Base-by-base conservation (phyloP, 2,113 vertebrate species). In the Salvator merianae region DNA sequence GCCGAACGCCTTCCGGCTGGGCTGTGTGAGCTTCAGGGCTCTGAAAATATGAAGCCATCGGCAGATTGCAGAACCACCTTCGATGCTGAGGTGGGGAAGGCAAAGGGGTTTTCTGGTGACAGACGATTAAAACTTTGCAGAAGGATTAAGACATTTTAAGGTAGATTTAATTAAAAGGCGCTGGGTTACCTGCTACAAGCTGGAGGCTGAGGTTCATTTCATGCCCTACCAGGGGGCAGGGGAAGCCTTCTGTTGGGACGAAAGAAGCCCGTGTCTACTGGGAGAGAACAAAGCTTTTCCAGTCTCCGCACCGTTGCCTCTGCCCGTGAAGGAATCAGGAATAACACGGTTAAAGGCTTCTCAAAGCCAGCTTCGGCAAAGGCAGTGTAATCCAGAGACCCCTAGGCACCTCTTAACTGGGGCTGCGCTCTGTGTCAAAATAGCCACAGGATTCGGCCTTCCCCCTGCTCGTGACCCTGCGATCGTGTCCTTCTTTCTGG, bases 111-210 rank as follows among this genome's bases (percentile, higher is more conserved):
- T 91, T 80, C 81, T 89, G 85, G 86, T 82, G 63, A 38, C 94
- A 7, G n/a, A 8, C 18, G 65, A 81, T 81, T 91, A 95, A 92
- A 86, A 90, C 89, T 91, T 91, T 93, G 93, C 77, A 84, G 93
- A 87, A 89, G 91, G 91, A 95, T 95, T 96, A 95, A 65, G 82
- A 90, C 32, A 28, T 85, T 86, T 94, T 96, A 95, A 96, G 94
- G 87, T 93, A 94, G 82, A 94, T 96, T 96, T 96, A 96, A 96
- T 96, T 95, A 96, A 95, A 92, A 26, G 85, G 85, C 91, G 68
- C 85, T 77, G 75, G 87, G 82, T 91, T 70, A 91, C 73, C 63
- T 66, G 84, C 93, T 91, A 90, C 87, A 91, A 95, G 93, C 14
- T 22, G 78, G 66, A 18, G 32, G 66, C 63, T 69, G 89, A 43